Evolutionary conservation across 1,140 invertebrate species (phyloP).

Genomic region (Oncopeltus fasciatus): DNA sequence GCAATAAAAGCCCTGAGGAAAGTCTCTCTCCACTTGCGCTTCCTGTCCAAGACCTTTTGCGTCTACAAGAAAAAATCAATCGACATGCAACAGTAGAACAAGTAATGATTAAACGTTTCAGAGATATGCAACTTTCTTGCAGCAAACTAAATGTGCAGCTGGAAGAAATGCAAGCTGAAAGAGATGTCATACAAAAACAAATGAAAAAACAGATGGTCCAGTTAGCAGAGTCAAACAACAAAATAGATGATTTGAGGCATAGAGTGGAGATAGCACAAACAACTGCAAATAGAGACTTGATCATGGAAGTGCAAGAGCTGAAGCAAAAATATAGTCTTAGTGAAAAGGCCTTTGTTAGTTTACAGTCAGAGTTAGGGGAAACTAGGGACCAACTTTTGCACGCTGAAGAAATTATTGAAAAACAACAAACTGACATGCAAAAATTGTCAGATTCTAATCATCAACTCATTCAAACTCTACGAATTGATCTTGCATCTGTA

Average conservation of each 20-base stretch:
- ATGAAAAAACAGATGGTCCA: constrained; percentile 63
- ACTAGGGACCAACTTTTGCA: constrained; percentile 33
- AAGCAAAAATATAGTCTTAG: constrained; percentile 39
- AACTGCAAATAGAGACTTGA: constrained; percentile 35
- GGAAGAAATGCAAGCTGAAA: constrained; percentile 62
- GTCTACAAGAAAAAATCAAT: constrained; percentile 48
- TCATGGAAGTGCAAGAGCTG: constrained; percentile 37
- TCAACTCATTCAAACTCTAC: constrained; percentile 37
- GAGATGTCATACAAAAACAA: constrained; percentile 60
- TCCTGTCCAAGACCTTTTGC: constrained; percentile 39
- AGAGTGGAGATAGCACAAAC: constrained; percentile 52
- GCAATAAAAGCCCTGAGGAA: constrained; percentile 21
- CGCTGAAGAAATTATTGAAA: constrained; percentile 31
- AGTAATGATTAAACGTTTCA: constrained; percentile 52
- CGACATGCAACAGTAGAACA: constrained; percentile 54
- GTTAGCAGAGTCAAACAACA: constrained; percentile 59
- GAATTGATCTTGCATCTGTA: constrained; percentile 37
- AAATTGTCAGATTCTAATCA: constrained; percentile 34
- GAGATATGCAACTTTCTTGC: constrained; percentile 59
- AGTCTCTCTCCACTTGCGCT: constrained; percentile 27
- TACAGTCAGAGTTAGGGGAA: constrained; percentile 33
- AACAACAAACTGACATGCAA: constrained; percentile 39
- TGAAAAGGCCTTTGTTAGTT: constrained; percentile 39
- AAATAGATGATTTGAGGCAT: constrained; percentile 59
- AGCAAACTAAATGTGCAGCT: constrained; percentile 39